Evolutionary conservation across 2,113 vertebrate species (phyloP).

Genomic region (Hydrolagus affinis): DNA sequence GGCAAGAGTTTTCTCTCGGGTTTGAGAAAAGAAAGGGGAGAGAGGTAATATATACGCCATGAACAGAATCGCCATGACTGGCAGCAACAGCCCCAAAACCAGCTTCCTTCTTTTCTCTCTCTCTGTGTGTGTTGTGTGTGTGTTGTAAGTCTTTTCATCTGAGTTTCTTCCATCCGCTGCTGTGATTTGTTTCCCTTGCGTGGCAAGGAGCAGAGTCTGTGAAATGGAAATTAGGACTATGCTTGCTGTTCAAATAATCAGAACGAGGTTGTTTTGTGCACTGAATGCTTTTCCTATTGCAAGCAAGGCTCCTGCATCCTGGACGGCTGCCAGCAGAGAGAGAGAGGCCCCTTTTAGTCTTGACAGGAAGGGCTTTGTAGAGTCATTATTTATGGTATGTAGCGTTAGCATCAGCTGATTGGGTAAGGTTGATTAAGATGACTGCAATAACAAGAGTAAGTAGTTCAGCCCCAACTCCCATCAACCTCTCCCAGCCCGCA

Average conservation of each 20-base stretch:
- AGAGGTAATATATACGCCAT: background rate
- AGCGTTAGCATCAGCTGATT: slow-evolving; percentile 16
- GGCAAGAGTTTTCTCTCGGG: too few species aligned
- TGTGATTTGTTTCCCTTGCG: background rate
- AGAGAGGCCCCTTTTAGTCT: background rate
- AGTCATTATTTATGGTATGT: slow-evolving; percentile 27
- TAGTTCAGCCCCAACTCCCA: background rate
- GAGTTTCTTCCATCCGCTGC: too few species aligned
- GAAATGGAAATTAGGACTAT: background rate
- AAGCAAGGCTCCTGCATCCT: background rate
- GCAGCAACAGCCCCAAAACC: background rate
- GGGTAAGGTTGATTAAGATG: slow-evolving; percentile 20
- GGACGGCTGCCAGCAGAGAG: background rate
- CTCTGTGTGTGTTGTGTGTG: background rate
- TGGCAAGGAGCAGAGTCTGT: background rate
- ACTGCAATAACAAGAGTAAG: background rate
- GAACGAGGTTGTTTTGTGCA: slow-evolving; percentile 18
- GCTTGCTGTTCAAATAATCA: background rate
- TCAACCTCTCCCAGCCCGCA: background rate
- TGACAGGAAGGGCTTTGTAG: slow-evolving; percentile 20
- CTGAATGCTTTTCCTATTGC: slow-evolving; percentile 17
- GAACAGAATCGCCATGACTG: background rate
- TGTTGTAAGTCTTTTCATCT: background rate
- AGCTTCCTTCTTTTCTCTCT: background rate
- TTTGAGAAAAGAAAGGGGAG: background rate